Evolutionary conservation across 2,113 vertebrate genomes (phyloP), one percentile per base, ranked within the genome.

Genomic region (Eclectus roratus): DNA sequence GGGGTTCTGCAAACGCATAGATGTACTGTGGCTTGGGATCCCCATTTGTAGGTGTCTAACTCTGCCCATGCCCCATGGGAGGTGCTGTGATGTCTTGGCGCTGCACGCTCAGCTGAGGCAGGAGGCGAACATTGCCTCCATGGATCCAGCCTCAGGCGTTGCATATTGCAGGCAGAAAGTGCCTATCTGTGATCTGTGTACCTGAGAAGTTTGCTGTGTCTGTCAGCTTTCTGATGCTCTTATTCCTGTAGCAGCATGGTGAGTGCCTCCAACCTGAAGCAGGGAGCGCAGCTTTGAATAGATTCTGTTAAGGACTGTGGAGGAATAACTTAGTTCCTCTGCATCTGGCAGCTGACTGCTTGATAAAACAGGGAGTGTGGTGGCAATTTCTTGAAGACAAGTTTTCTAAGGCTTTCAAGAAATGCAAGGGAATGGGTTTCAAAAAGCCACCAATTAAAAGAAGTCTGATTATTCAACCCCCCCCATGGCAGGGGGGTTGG

Each of bases 61-160:
- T 17, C 20, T 73, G 6, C 21, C 8, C 0, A 1, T 2, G 13
- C 29, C 17, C 18, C 1, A 2, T 17, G 56, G 49, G 10, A 5
- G 21, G 29, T 24, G 27, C 41, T 0, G 0, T 6, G 65, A 13
- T 46, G 37, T 21, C 25, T 18, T 31, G 3, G 60, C 17, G 55
- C 18, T 1, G 0, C 43, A 25, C 39, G 14, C 53, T 3, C 0
- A 0, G 19, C 20, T 16, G 43, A 5, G 5, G 35, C 5, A 0
- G 46, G 5, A 53, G 47, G 25, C 16, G 50, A 21, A 4, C 0
- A 0, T 3, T 21, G 23, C 14, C 33, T 50, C 13, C 21, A 2
- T 0, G 1, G 27, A 35, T 16, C 14, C 66, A 44, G 52, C 25
- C 27, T 43, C 7, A 3, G 53, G 44, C 7, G 0, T 46, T 15